Evolutionary conservation across 2,113 vertebrate genomes (phyloP), one percentile per base, ranked within the genome.

Genomic region (Tragelaphus strepsiceros): DNA sequence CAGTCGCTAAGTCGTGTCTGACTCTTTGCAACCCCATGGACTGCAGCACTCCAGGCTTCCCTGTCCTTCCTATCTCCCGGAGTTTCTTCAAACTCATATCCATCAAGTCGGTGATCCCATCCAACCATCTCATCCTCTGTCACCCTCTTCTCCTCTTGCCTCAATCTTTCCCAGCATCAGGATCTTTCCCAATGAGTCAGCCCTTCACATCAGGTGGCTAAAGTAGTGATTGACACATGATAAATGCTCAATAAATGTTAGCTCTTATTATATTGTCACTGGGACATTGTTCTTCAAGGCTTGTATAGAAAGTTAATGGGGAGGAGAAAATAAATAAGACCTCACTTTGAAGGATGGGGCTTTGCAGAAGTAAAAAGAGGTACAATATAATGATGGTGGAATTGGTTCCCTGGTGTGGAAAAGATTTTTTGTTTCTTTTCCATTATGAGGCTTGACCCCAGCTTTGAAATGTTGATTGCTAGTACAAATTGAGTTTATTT

Each of bases 391-490:
- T 59, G 80, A 78, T 24, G 15, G 62, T 32, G 59, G n/a, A 26
- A 32, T 64, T 85, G 35, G 61, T 59, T 86, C 51, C 80, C 32
- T 7, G 16, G 13, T 35, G n/a, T 14, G n/a, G 28, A 64, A 53
- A 84, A 56, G 13, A 21, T 2, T 32, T 39, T 22, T 30, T 22
- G 24, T 19, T 54, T 46, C 43, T 78, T 88, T 67, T 56, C 85
- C 28, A 2, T 28, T 13, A 39, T 0, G 26, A 62, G 58, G 14
- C n/a, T 59, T 83, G 90, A 93, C 51, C 78, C 22, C 35, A 56
- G 82, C 93, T 93, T 83, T 91, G 91, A 96, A 88, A 74, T 67
- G 49, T 56, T 62, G 49, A 90, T 91, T 77, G 88, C 93, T 78
- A 21, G 2, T 0, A 1, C 19, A 97, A 46, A 91, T 87, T n/a